These are phyloP conservation scores for Uloborus diversus DNA, from an alignment of 1,140 invertebrate species.

Conservation along the genomic window DNA sequence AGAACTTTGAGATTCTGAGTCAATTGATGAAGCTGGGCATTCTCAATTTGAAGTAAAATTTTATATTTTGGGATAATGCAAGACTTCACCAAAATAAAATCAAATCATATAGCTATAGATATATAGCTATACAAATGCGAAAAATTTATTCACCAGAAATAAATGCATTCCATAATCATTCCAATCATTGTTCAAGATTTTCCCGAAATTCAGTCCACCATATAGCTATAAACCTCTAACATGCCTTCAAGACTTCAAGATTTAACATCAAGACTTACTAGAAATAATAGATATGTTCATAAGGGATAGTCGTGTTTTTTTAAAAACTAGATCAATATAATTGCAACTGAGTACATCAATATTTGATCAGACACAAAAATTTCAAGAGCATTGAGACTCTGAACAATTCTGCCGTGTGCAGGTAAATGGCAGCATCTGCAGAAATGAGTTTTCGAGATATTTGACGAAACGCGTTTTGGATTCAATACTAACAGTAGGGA, in stretches of 20 bases:
- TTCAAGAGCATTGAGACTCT: too few species aligned
- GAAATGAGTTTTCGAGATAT: too few species aligned
- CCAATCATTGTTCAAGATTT: conserved; percentile 19
- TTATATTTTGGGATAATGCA: too few species aligned
- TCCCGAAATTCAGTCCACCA: conserved; percentile 22
- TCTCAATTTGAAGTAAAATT: too few species aligned
- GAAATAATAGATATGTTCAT: conserved; percentile 18
- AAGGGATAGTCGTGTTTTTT: conserved; percentile 46
- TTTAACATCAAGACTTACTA: conserved; percentile 30
- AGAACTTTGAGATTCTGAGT: too few species aligned
- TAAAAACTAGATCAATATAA: background rate
- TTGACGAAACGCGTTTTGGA: too few species aligned
- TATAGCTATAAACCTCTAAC: conserved; percentile 45
- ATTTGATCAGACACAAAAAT: background rate
- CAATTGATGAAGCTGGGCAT: too few species aligned
- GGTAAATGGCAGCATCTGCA: too few species aligned
- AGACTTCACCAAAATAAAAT: too few species aligned
- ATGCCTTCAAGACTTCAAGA: conserved; percentile 38
- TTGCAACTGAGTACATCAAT: too few species aligned
- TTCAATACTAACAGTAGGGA: too few species aligned
- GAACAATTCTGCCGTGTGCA: too few species aligned
- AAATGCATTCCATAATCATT: background rate
- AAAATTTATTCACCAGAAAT: conserved; percentile 15
- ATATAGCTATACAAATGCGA: background rate
- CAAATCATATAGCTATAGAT: background rate